phyloP scores from a whole-genome alignment of 2,888 invertebrate genomes.

The Girardia tigrina region DNA sequence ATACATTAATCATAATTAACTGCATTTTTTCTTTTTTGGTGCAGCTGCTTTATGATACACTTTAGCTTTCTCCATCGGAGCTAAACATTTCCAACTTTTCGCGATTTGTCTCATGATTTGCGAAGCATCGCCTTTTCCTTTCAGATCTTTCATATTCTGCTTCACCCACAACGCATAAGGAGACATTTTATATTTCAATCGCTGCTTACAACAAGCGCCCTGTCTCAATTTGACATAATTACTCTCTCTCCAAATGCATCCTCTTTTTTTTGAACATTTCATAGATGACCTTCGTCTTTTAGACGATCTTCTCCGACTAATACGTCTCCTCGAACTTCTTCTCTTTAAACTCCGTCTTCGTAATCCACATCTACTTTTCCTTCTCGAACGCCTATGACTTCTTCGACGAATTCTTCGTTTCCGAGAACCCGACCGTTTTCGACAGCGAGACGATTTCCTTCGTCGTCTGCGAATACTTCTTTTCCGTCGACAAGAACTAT shows the following conservation, averaged over 20 bases:
- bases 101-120: not conserved
- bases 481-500: constrained; percentile 7
- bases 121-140: not conserved
- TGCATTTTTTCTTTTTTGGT: constrained; percentile 2
- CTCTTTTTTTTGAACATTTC: not conserved
- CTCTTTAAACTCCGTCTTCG: no score
- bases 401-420: not conserved
- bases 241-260: not conserved
- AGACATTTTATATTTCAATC: not conserved
- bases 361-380: no score
- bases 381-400: not conserved
- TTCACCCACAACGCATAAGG: not conserved
- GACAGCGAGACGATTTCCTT: not conserved
- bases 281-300: not conserved
- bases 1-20: not conserved
- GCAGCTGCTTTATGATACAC: not conserved
- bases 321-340: not conserved
- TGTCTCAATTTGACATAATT: not conserved
- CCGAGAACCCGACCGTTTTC: not conserved
- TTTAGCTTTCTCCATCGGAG: not conserved
- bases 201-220: not conserved
- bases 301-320: not conserved
- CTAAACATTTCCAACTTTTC: constrained; percentile 20
- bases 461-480: not conserved
- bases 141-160: constrained; percentile 6